Percentiles rank a stretch among this genome's conserved stretches.
Conservation (phyloP, 2,797 vertebrate genomes). For the Chelidonichthys spinosus region DNA sequence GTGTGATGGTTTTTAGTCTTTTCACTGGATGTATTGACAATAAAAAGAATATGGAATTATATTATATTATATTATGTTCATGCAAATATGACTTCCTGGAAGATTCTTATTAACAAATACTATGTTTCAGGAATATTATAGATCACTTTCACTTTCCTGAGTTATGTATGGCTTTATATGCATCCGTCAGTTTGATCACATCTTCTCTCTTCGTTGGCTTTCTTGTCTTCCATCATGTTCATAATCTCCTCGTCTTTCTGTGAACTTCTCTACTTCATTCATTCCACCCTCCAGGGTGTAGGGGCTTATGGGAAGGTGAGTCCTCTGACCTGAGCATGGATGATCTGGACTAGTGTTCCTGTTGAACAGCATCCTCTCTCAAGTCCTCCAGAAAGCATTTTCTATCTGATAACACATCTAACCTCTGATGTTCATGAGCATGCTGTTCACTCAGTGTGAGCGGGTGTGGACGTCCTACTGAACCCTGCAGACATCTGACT, state of each 20-base stretch:
- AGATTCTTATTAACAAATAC: not conserved
- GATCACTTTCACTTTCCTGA: not conserved
- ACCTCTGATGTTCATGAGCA: conserved; percentile 23
- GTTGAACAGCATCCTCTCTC: conserved; percentile 49
- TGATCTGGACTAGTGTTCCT: conserved; percentile 15
- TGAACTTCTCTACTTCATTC: conserved; percentile 60
- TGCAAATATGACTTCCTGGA: not conserved
- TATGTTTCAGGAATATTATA: not conserved
- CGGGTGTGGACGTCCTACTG: conserved; percentile 14
- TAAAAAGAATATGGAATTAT: not conserved
- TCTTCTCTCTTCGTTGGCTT: not conserved
- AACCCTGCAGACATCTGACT: not conserved
- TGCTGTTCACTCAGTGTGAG: conserved; percentile 26
- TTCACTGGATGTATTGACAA: not conserved
- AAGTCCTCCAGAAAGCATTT: conserved; percentile 9
- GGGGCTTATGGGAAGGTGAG: conserved; percentile 83
- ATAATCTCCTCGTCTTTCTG: conserved; percentile 35
- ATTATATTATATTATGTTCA: not conserved
- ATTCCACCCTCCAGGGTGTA: conserved; percentile 79
- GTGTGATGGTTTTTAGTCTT: not conserved
- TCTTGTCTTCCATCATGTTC: not conserved
- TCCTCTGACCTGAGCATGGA: conserved; percentile 68
- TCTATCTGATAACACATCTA: conserved; percentile 4
- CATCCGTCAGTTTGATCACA: conserved; percentile 11
- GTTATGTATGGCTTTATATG: not conserved